These are phyloP conservation scores for Cyprinodon variegatus DNA, from an alignment of 2,113 vertebrate species.

Conservation along the genomic window DNA sequence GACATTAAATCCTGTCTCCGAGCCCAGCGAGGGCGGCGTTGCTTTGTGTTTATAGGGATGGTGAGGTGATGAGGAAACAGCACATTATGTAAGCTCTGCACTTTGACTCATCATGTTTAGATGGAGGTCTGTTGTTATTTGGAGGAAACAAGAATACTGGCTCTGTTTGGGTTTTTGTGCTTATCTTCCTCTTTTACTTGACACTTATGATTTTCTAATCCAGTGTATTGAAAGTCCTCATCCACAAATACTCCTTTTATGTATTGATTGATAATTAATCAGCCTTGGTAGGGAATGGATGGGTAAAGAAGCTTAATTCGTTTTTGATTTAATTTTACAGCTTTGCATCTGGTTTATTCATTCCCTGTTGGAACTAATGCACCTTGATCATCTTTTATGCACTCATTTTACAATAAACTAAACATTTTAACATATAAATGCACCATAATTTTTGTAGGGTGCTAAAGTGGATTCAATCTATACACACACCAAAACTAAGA, in stretches of 20 bases:
- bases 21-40: slow-evolving; percentile 27
- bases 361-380: accelerated
- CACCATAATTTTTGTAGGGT: too few species aligned
- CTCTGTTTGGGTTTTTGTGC: not conserved
- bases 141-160: not conserved
- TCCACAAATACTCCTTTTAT: slow-evolving; percentile 25
- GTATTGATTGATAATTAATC: slow-evolving; percentile 34
- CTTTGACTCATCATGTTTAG: slow-evolving; percentile 34
- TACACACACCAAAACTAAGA: too few species aligned
- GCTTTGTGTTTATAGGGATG: slow-evolving; percentile 25
- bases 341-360: not conserved
- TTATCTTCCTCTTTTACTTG: slow-evolving; percentile 4
- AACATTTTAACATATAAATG: too few species aligned
- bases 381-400: not conserved
- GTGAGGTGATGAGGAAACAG: not conserved
- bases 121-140: slow-evolving; percentile 37
- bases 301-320: not conserved
- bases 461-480: too few species aligned
- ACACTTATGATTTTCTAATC: slow-evolving; percentile 34
- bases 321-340: slow-evolving; percentile 12
- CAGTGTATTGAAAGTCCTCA: slow-evolving; percentile 3
- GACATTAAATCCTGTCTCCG: slow-evolving; percentile 61
- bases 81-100: slow-evolving; percentile 32
- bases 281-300: slow-evolving; percentile 9
- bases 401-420: too few species aligned